Base-by-base conservation (phyloP, 1,140 invertebrate species). In the Monomorium pharaonis region DNA sequence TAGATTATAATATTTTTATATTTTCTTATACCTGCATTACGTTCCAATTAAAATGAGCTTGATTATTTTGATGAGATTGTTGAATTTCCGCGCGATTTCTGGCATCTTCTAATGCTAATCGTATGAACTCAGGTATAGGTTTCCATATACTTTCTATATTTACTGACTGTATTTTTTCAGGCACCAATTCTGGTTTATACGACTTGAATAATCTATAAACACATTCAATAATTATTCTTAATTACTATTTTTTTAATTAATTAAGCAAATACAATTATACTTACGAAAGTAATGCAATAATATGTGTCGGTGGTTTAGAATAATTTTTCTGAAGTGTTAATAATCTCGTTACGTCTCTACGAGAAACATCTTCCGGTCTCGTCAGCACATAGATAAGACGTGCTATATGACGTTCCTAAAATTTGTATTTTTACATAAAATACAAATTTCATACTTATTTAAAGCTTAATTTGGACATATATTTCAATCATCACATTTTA, bases 151-250 rank as follows among this genome's bases (percentile, higher is more conserved):
- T 94, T 88, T 94, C 93, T 78, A 94, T 88, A 81, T 94, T 95
- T 44, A 94, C 88, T 9, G 94, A 87, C 24, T 88, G 51, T 63
- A 95, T 92, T 80, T 91, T 93, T 78, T 95, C 95, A 24, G 95
- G 95, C 0, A 95, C 95, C 63, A 94, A 90, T 86, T 95, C 94
- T 30, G 95, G 94, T 86, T 94, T 95, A 51, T 94, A 95, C 1
- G 94, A 94, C 80, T 95, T 95, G 72, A 93, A 95, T 58, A 95
- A 86, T 30, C 94, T 94, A 51, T 1, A 78, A 91, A 47, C 37
- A 54, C 6, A 7, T 72, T 18, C 1, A 7, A 37, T 47, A 60
- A 78, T 49, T 65, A 65, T 44, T 37, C 78, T n/a, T n/a, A n/a
- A n/a, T n/a, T n/a, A n/a, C n/a, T n/a, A n/a, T n/a, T n/a, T n/a